Evolutionary conservation across 2,888 invertebrate species (phyloP), one percentile per base, ranked within the genome.

Genomic region (Lasioglossum pauxillum): DNA sequence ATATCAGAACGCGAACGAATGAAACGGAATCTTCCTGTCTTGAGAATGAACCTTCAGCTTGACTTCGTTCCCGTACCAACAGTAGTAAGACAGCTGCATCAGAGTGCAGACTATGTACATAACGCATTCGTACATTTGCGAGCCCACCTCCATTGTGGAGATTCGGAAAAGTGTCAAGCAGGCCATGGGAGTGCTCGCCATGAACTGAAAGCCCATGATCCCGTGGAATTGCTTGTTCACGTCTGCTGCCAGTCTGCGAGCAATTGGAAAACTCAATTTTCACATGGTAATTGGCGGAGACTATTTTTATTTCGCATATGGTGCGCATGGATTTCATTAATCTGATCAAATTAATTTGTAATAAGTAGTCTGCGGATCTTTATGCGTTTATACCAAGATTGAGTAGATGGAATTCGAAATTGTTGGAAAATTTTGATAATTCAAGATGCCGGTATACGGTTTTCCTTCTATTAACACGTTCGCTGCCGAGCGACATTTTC

Each of bases 51-150:
- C 72, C 72, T 72, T 72, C 44, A 89, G 23, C 10, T 80, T 85
- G 2, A 93, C 86, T 77, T 93, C 91, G 71, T 92, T 92, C 12
- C 93, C 93, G 41, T 90, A 90, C 92, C 93, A 93, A 67, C 93
- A 93, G 71, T 92, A 87, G 27, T 92, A 88, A 67, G 90, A 92
- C 53, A 93, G 90, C 81, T 93, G 92, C 35, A 67, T 41, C 5
- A 88, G 14, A 64, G 83, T 80, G 12, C 7, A 23, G n/a, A n/a
- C 1, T 27, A 78, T 69, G 53, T 78, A 85, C 1, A 57, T 35
- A 2, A 60, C 2, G 4, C 44, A 38, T 57, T 82, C 64, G 5
- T 87, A 7, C 5, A 74, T 69, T 23, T 76, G 41, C 1, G n/a
- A 0, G 1, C 19, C 44, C 23, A 10, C 8, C 1, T 19, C 10